Conservation (phyloP, 2,888 invertebrate species). For the Eristalis pertinax region DNA sequence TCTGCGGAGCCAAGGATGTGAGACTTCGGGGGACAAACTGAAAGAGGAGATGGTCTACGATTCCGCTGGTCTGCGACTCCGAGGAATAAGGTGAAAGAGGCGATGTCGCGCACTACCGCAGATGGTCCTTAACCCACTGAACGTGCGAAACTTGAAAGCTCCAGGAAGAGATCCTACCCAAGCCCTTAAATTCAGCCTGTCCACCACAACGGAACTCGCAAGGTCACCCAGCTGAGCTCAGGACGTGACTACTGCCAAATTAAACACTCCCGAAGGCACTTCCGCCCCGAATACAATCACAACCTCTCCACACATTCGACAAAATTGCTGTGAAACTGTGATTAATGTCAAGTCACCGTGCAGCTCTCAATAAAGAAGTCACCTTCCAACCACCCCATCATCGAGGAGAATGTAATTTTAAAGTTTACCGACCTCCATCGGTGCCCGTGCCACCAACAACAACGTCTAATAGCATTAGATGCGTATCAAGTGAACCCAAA, state of each 20-base stretch:
- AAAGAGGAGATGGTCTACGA: too few relatives aligned
- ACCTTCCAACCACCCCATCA: not conserved
- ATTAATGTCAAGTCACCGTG: not conserved
- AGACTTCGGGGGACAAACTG: too few relatives aligned
- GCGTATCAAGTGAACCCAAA: conserved; percentile 66
- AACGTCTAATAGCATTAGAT: conserved; percentile 62
- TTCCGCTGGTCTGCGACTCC: too few relatives aligned
- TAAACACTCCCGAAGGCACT: not conserved
- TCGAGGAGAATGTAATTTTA: conserved; percentile 57
- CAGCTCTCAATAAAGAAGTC: not conserved
- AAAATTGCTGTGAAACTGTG: not conserved
- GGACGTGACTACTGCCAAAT: not conserved
- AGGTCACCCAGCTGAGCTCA: not conserved
- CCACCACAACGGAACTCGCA: not conserved
- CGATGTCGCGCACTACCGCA: too few relatives aligned
- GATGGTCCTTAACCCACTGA: too few relatives aligned
- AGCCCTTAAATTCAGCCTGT: too few relatives aligned
- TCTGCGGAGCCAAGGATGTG: too few relatives aligned
- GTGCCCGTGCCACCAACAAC: conserved; percentile 3
- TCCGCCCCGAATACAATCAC: not conserved
- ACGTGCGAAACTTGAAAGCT: too few relatives aligned
- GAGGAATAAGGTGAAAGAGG: too few relatives aligned
- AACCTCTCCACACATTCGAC: not conserved
- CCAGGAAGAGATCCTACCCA: too few relatives aligned
- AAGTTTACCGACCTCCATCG: conserved; percentile 63